A percentile compares a stretch with the other conserved stretches of the same genome.
Evolutionary conservation across 2,113 vertebrate species (phyloP).

Genomic region (Xiphophorus couchianus): DNA sequence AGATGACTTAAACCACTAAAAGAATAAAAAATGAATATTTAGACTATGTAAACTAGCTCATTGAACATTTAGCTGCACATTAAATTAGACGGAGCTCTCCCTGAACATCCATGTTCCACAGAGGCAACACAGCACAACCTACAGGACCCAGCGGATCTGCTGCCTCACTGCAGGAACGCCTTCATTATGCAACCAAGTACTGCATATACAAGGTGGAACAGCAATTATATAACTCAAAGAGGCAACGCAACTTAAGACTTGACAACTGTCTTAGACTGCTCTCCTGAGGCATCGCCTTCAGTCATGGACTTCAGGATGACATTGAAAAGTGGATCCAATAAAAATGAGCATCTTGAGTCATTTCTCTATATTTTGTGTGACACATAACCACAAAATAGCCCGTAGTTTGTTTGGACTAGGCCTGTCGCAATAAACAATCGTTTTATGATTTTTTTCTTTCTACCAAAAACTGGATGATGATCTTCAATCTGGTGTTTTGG

Average conservation of each 20-base stretch:
- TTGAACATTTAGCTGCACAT: neutral
- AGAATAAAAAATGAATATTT: neutral
- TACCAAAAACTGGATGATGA: too few relatives aligned
- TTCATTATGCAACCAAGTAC: neutral
- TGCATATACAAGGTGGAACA: neutral
- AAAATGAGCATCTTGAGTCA: neutral
- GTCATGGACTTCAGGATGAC: too few relatives aligned
- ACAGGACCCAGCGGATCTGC: neutral
- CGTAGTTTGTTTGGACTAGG: too few relatives aligned
- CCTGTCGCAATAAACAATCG: too few relatives aligned
- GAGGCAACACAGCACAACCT: neutral
- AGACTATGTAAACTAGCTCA: too few relatives aligned
- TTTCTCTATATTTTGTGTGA: neutral
- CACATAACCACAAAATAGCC: neutral
- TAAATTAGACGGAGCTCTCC: neutral
- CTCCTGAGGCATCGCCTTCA: too few relatives aligned
- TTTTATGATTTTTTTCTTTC: too few relatives aligned
- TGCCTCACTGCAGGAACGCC: neutral
- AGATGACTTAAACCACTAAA: neutral
- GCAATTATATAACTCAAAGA: constrained; percentile 13
- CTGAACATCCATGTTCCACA: neutral
- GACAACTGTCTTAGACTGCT: too few relatives aligned
- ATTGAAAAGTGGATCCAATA: neutral
- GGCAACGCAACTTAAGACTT: neutral
- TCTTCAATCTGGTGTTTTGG: too few relatives aligned